phyloP scores from a whole-genome alignment of 2,888 invertebrate species.

The Drosophila subsilvestris region DNA sequence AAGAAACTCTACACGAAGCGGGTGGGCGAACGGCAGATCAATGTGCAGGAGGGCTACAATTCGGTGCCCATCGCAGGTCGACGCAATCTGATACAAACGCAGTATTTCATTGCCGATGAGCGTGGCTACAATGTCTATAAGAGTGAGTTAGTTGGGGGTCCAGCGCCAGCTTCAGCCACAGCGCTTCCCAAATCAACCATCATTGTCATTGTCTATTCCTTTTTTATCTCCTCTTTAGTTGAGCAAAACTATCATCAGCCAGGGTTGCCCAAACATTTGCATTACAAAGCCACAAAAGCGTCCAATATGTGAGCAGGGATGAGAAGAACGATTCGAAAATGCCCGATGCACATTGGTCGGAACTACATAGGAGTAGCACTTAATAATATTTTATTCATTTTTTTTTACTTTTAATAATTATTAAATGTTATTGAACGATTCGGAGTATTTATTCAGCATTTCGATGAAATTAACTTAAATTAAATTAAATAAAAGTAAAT shows the following conservation, averaged over 20 bases:
- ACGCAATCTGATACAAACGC: slow-evolving; percentile 58
- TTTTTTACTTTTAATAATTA: slow-evolving; percentile 6
- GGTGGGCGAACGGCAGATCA: slow-evolving; percentile 54
- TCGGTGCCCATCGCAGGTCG: slow-evolving; percentile 69
- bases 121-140: slow-evolving; percentile 70
- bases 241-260: slow-evolving; percentile 56
- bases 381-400: slow-evolving; percentile 7
- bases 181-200: slow-evolving; percentile 15
- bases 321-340: slow-evolving; percentile 7
- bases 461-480: too few species aligned
- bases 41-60: slow-evolving; percentile 77
- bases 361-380: not conserved
- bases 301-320: slow-evolving; percentile 27
- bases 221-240: slow-evolving; percentile 40
- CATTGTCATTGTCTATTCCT: slow-evolving; percentile 16
- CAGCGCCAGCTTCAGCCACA: not conserved
- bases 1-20: slow-evolving; percentile 73
- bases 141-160: slow-evolving; percentile 49
- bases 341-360: slow-evolving; percentile 41
- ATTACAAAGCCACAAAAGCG: slow-evolving; percentile 41
- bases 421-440: not conserved
- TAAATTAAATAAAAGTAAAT: not conserved
- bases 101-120: slow-evolving; percentile 76
- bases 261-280: slow-evolving; percentile 40
- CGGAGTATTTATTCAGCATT: not conserved